Evolutionary conservation across 2,113 vertebrate species (phyloP), one percentile per base, ranked within the genome.

Genomic region (Herpetotheres cachinnans): DNA sequence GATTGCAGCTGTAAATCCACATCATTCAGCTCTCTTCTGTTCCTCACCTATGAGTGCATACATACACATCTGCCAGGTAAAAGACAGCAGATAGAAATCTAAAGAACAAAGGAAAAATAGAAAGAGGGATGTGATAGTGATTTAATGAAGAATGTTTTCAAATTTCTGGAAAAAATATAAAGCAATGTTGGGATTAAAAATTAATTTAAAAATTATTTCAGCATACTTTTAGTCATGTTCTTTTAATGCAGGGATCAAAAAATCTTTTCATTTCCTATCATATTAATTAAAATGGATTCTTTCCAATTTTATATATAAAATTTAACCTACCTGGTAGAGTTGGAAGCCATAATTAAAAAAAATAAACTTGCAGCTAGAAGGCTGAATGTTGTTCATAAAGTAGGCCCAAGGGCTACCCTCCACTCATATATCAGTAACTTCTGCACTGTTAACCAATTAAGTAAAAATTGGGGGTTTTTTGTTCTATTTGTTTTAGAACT

Each of bases 1-100:
- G 70, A 93, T 79, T 88, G 70, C 92, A 91, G 90, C 27, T 95
- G 52, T 77, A 80, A 96, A 96, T 71, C 71, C 54, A 82, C 36
- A 59, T 78, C 7, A 0, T 80, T 81, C 80, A 79, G 42, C 10
- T 49, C 38, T n/a, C 40, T 72, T 49, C n/a, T 79, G 2, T 70
- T 58, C 32, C 13, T 83, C 22, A 11, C 10, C 58, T 83, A 30
- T 7, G 27, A 69, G 15, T 34, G 10, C 26, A 30, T 44, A 21
- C 19, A 42, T 1, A 3, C 5, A 62, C 17, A 42, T 94, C 46
- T 88, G 26, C n/a, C 30, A 71, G 55, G 78, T 63, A 91, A 79
- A 66, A 76, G 20, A 46, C 42, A 87, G 32, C 10, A 52, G 34
- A 70, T 0, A 66, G 26, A 81, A 93, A 81, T 26, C 13, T 42